Evolutionary conservation across 2,888 invertebrate species (phyloP).

Genomic region (Drosophila histrio): DNA sequence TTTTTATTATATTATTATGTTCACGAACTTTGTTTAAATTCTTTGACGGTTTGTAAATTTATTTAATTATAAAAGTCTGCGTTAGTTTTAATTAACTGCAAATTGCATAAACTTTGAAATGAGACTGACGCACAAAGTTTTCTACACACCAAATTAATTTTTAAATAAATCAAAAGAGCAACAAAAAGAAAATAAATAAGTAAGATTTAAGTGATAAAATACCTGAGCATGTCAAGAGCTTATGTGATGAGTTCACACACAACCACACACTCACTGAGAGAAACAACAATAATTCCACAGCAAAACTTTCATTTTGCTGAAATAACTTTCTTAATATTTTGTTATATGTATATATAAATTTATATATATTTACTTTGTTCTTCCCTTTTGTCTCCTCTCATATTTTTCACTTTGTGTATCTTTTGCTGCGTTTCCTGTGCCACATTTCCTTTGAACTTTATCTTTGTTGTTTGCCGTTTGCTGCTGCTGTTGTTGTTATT

Average conservation of each 20-base stretch:
- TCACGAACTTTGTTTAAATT: too few species aligned
- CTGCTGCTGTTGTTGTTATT: slow-evolving; percentile 40
- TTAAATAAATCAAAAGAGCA: slow-evolving; percentile 36
- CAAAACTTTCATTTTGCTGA: slow-evolving; percentile 62
- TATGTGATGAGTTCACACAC: slow-evolving; percentile 26
- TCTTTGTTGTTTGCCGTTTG: slow-evolving; percentile 67
- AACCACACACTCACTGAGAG: neutral
- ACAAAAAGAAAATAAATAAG: slow-evolving; percentile 16
- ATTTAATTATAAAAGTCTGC: neutral
- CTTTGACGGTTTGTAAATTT: neutral
- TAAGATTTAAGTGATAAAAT: slow-evolving; percentile 40
- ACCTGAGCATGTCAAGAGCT: slow-evolving; percentile 38
- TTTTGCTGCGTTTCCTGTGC: slow-evolving; percentile 62
- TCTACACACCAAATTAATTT: slow-evolving; percentile 42
- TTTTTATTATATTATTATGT: too few species aligned
- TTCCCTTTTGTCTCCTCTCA: slow-evolving; percentile 27
- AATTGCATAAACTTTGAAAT: slow-evolving; percentile 12
- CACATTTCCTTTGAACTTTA: slow-evolving; percentile 74
- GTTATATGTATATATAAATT: slow-evolving; percentile 33
- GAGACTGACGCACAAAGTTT: slow-evolving; percentile 25
- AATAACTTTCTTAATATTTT: slow-evolving; percentile 74
- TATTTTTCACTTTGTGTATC: slow-evolving; percentile 46
- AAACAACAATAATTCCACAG: slow-evolving; percentile 14
- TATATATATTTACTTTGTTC: slow-evolving; percentile 10
- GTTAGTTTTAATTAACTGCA: slow-evolving; percentile 41